These are phyloP conservation scores for Serripes groenlandicus DNA, from an alignment of 2,888 invertebrate species.

Conservation along the genomic window DNA sequence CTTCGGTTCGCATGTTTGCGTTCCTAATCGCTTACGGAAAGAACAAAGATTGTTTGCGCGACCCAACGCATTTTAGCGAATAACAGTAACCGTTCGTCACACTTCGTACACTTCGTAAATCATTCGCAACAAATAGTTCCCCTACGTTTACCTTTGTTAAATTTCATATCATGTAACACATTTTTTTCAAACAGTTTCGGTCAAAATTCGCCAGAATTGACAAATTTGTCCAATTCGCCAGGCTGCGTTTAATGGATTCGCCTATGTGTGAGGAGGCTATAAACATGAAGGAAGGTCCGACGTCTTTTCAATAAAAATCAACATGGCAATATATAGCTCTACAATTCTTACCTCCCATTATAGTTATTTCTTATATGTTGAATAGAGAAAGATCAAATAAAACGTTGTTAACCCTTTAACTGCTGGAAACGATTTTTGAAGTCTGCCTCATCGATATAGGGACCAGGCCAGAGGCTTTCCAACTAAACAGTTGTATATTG, in stretches of 20 bases:
- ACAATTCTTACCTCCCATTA: too few species aligned
- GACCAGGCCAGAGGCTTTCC: too few species aligned
- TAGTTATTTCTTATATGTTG: too few species aligned
- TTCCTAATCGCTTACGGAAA: background rate
- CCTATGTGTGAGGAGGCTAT: constrained; percentile 11
- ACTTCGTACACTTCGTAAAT: background rate
- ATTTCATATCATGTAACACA: constrained; percentile 30
- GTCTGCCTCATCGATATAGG: too few species aligned
- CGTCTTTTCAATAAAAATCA: too few species aligned
- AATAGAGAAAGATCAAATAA: too few species aligned
- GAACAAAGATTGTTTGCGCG: background rate
- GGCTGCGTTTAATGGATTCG: constrained; percentile 13
- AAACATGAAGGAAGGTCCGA: too few species aligned
- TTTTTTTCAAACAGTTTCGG: constrained; percentile 28
- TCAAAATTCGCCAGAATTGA: constrained; percentile 6
- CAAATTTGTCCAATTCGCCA: background rate
- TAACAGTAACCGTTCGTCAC: background rate
- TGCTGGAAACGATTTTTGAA: too few species aligned
- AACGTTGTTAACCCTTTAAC: too few species aligned
- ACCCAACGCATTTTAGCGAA: background rate
- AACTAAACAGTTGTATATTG: too few species aligned
- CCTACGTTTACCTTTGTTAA: constrained; percentile 24
- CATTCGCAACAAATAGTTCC: background rate
- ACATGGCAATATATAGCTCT: too few species aligned
- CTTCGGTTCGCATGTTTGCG: background rate